A percentile compares a stretch with the other conserved stretches of the same genome.
These are phyloP conservation scores for Trematomus bernacchii DNA, from an alignment of 2,797 vertebrate species.

Conservation along the genomic window DNA sequence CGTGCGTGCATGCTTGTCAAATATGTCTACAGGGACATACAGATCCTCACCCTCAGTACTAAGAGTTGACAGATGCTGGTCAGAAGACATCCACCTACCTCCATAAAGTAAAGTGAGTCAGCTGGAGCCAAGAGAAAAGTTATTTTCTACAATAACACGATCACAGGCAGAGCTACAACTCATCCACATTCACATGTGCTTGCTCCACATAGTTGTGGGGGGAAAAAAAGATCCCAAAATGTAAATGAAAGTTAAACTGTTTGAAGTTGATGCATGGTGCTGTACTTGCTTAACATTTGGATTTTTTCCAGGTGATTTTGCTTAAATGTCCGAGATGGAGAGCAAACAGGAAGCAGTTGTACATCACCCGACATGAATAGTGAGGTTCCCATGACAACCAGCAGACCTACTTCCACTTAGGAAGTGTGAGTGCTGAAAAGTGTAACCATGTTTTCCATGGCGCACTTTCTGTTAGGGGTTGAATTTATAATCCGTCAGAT, in stretches of 20 bases:
- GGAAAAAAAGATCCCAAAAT: constrained; percentile 6
- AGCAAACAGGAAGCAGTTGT: constrained; percentile 68
- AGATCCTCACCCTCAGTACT: constrained; percentile 43
- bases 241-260: neutral
- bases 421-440: constrained; percentile 42
- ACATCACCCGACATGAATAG: constrained; percentile 63
- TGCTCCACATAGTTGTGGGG: neutral
- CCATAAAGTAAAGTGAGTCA: constrained; percentile 29
- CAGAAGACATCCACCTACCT: constrained; percentile 56
- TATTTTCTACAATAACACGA: constrained; percentile 9
- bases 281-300: constrained; percentile 41
- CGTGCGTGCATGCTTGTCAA: constrained; percentile 25
- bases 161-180: constrained; percentile 1
- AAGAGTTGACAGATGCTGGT: constrained; percentile 62
- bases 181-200: neutral
- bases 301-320: constrained; percentile 50
- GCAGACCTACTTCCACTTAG: constrained; percentile 60
- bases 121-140: constrained; percentile 15
- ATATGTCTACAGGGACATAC: constrained; percentile 45
- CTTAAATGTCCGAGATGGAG: constrained; percentile 56
- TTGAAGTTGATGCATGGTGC: constrained; percentile 8
- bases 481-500: constrained; percentile 7
- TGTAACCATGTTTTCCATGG: constrained; percentile 30
- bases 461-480: constrained; percentile 15
- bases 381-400: constrained; percentile 69